These are phyloP conservation scores for Chrysomallon squamiferum DNA, from an alignment of 1,140 invertebrate species.

Conservation along the genomic window DNA sequence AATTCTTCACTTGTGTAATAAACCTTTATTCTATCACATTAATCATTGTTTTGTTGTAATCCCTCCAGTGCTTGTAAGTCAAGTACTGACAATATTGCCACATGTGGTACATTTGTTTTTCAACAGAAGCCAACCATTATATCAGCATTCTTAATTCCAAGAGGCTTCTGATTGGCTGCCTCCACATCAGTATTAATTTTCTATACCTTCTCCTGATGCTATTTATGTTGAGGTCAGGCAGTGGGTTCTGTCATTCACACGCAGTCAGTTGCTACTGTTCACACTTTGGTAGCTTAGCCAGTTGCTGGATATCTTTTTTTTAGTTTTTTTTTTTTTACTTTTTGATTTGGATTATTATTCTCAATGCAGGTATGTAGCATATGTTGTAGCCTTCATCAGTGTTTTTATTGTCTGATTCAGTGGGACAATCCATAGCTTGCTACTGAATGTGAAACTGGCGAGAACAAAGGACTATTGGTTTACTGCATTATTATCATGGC, in stretches of 20 bases:
- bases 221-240: conserved; percentile 33
- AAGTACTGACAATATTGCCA: not conserved
- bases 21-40: too few species aligned
- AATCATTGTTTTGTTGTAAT: too few species aligned
- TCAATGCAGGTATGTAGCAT: conserved; percentile 40
- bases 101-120: not conserved
- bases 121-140: conserved; percentile 3
- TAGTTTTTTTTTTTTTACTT: conserved; percentile 14
- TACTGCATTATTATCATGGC: conserved; percentile 24
- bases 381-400: conserved; percentile 12
- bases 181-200: conserved; percentile 30
- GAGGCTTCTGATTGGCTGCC: conserved; percentile 27
- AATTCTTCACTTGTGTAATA: too few species aligned
- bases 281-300: not conserved
- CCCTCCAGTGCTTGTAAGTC: not conserved
- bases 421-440: conserved; percentile 17
- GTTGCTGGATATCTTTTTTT: conserved; percentile 2
- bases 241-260: conserved; percentile 25
- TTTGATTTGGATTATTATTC: conserved; percentile 14
- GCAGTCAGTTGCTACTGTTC: conserved; percentile 16
- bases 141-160: not conserved
- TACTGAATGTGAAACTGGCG: conserved; percentile 20
- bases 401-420: conserved; percentile 33
- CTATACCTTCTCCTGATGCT: conserved; percentile 25
- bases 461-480: conserved; percentile 24